Evolutionary conservation across 2,797 vertebrate species (phyloP).

Genomic region (Rhinoraja longicauda): DNA sequence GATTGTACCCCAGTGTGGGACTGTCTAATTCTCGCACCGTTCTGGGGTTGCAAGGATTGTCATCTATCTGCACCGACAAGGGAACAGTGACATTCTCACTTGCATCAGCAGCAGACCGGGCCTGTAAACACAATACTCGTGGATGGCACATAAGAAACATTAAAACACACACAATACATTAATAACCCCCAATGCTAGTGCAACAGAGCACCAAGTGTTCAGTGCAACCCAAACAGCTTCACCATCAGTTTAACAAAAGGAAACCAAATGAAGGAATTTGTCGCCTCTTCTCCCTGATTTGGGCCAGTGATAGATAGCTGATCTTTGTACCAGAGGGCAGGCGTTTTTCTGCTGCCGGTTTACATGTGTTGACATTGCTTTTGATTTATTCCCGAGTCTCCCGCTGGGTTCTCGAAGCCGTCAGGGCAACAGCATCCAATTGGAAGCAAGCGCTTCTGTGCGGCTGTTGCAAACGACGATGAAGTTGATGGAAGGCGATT

Average conservation of each 20-base stretch:
- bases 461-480: too few relatives aligned
- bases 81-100: too few relatives aligned
- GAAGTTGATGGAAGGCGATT: too few relatives aligned
- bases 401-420: neutral
- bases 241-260: neutral
- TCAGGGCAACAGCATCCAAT: neutral
- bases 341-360: neutral
- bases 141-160: too few relatives aligned
- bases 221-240: neutral
- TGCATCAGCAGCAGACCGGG: too few relatives aligned
- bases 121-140: too few relatives aligned
- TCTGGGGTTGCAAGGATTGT: too few relatives aligned
- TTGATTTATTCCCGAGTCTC: neutral
- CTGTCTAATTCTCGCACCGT: neutral
- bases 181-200: too few relatives aligned
- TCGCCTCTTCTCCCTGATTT: neutral
- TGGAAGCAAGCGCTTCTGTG: neutral
- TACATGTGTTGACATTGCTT: neutral
- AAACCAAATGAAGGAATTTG: neutral
- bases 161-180: too few relatives aligned
- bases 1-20: neutral
- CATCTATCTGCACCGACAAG: too few relatives aligned
- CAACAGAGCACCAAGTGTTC: too few relatives aligned
- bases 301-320: neutral
- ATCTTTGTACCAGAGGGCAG: neutral